Evolutionary conservation across 2,888 invertebrate genomes (phyloP), one percentile per base, ranked within the genome.

Genomic region (Dione juno): DNA sequence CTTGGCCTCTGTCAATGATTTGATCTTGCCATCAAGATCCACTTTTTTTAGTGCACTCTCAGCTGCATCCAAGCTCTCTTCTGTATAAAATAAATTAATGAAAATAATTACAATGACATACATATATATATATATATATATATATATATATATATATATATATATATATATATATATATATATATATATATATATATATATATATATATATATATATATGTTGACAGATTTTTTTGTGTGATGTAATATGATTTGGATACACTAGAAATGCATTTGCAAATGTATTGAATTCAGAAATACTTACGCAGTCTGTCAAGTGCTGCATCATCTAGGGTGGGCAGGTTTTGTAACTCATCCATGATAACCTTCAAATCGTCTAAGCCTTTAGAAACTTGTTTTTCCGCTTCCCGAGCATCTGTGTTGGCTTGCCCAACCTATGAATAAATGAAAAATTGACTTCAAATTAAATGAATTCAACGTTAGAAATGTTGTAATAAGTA

Each of bases 381-480:
- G 0, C 98, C 97, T 78, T 96, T 96, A 37, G 95, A 94, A 0
- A 98, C 97, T 88, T 97, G 96, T 75, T 95, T 95, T 67, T 96
- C 95, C 0, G 98, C 97, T 77, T 96, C 95, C 65, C 95, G 94
- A 0, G 98, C 97, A 77, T 97, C 97, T 7, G 95, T 96, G 82
- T 97, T 97, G 0, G 98, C 98, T 91, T 97, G 95, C 7, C 97
- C 97, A 28, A 98, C 98, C 97, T 97, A 79, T 14, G 40, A 16
- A 19, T n/a, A 45, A 52, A 35, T 11, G 13, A 0, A 11, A 50
- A 14, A 45, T n/a, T 40, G 13, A 58, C 5, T 28, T 43, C 43
- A 2, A n/a, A 10, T 11, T 16, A 37, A 28, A 48, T 41, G 1
- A 35, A 50, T 21, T n/a, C n/a, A 35, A 21, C 3, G 61, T 19